phyloP scores from a whole-genome alignment of 1,140 invertebrate species.

The Homalodisca vitripennis region DNA sequence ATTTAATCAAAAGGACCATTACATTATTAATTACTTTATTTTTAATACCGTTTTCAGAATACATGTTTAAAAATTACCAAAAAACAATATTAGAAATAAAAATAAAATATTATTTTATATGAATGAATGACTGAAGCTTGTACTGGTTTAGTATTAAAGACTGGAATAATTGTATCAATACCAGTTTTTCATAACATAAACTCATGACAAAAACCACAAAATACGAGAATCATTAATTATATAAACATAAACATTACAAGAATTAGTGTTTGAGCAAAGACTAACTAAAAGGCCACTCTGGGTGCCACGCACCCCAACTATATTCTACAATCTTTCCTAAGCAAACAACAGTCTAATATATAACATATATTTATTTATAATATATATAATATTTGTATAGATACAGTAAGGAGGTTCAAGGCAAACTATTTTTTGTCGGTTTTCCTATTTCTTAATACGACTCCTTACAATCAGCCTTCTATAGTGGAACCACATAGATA shows the following conservation, averaged over 20 bases:
- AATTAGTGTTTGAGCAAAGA: constrained; percentile 3
- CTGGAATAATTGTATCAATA: no score
- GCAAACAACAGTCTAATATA: constrained; percentile 32
- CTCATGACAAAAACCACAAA: no score
- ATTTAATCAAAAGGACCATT: no score
- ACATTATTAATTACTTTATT: no score
- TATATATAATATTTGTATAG: constrained; percentile 29
- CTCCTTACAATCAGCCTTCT: constrained; percentile 30
- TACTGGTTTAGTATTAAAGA: no score
- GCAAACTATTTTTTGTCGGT: constrained; percentile 26
- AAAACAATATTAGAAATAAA: no score
- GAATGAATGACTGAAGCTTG: no score
- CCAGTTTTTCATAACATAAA: no score
- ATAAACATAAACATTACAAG: not conserved
- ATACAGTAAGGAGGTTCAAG: constrained; percentile 31
- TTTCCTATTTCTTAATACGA: constrained; percentile 22
- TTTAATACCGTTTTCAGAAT: no score
- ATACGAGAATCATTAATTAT: no score
- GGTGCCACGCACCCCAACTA: constrained; percentile 17
- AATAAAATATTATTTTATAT: no score
- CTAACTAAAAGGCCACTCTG: not conserved
- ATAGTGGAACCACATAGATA: constrained; percentile 29
- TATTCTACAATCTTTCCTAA: constrained; percentile 17
- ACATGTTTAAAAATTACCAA: no score
- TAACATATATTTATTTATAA: constrained; percentile 28